phyloP scores from a whole-genome alignment of 2,113 vertebrate species.

The Sander lucioperca region DNA sequence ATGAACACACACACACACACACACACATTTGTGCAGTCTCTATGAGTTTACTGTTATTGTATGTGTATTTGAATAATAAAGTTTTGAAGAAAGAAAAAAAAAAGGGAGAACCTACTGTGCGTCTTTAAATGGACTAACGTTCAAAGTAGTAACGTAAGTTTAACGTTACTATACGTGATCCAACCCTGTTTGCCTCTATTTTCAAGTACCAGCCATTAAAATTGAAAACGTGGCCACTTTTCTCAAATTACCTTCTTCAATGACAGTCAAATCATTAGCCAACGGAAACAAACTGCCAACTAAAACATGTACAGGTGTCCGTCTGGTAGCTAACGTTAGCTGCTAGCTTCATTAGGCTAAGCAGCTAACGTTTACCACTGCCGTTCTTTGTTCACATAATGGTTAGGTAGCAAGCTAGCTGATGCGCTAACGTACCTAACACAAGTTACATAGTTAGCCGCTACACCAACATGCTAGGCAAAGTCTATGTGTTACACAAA shows the following conservation, averaged over 20 bases:
- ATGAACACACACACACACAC: not conserved
- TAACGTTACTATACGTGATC: not conserved
- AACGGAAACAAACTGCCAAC: not conserved
- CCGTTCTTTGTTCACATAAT: slow-evolving; percentile 73
- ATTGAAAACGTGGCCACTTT: too few species aligned
- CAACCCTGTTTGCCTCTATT: not conserved
- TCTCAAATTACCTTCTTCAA: not conserved
- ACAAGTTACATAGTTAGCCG: not conserved
- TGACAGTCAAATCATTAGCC: not conserved
- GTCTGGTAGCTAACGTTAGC: slow-evolving; percentile 13
- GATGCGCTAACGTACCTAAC: slow-evolving; percentile 30
- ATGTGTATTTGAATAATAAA: too few species aligned
- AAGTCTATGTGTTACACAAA: not conserved
- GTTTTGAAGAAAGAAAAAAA: too few species aligned
- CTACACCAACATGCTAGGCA: not conserved
- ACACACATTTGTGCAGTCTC: too few species aligned
- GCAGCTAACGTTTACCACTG: slow-evolving; percentile 45
- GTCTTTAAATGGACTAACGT: not conserved
- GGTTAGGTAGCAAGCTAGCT: slow-evolving; percentile 50
- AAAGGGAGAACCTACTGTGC: not conserved
- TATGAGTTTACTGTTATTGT: too few species aligned
- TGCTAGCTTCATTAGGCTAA: slow-evolving; percentile 65
- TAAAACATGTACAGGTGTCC: not conserved
- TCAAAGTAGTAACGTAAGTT: not conserved
- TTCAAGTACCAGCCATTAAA: not conserved